phyloP scores from a whole-genome alignment of 2,888 invertebrate species.

The Hipparchia sbordonii region DNA sequence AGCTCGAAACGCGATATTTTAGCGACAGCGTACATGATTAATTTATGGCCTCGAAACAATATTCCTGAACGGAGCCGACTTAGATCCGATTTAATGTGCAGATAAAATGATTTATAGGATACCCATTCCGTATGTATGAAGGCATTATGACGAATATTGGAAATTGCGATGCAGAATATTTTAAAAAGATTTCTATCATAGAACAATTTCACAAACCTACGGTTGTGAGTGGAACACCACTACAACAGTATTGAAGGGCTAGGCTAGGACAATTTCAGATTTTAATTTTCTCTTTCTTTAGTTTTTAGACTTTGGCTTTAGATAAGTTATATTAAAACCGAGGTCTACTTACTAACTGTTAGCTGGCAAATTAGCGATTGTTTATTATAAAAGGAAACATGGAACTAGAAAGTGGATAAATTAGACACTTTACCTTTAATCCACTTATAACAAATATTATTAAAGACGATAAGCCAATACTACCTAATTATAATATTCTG shows the following conservation, averaged over 20 bases:
- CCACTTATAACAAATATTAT: slow-evolving; percentile 37
- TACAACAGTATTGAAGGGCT: no score
- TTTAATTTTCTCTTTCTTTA: no score
- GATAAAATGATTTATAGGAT: slow-evolving; percentile 77
- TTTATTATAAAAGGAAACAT: background rate
- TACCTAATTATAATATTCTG: slow-evolving; percentile 37
- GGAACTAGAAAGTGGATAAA: slow-evolving; percentile 4
- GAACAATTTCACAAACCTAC: background rate
- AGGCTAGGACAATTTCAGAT: no score
- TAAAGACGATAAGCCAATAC: slow-evolving; percentile 28
- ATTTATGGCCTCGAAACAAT: slow-evolving; percentile 76
- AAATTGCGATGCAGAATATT: background rate
- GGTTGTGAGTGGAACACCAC: no score
- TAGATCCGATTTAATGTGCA: slow-evolving; percentile 73
- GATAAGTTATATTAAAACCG: no score
- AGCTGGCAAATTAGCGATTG: background rate
- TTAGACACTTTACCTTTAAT: slow-evolving; percentile 31
- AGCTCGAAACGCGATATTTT: slow-evolving; percentile 75
- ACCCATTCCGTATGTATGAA: slow-evolving; percentile 43
- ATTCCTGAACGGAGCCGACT: slow-evolving; percentile 63
- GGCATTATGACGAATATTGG: slow-evolving; percentile 7
- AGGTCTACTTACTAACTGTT: no score
- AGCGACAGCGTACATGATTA: slow-evolving; percentile 82
- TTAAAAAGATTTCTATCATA: background rate
- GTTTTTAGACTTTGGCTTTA: no score